phyloP scores from a whole-genome alignment of 2,888 invertebrate species.

The Scelioninae gen. 2 region DNA sequence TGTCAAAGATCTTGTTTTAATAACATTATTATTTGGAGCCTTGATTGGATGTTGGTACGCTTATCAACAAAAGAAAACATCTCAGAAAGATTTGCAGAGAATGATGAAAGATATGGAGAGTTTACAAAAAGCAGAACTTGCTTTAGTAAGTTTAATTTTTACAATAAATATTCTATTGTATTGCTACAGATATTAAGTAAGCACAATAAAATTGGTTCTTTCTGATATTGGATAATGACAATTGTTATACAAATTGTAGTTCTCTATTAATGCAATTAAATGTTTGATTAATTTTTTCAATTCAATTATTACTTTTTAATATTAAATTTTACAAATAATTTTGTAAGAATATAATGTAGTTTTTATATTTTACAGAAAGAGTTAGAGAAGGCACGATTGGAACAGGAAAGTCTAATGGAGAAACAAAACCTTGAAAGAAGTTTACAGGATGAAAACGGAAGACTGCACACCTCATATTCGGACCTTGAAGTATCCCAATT shows the following conservation, averaged over 20 bases:
- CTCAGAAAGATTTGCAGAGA: slow-evolving; percentile 88
- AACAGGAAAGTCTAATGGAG: slow-evolving; percentile 89
- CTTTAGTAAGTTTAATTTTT: slow-evolving; percentile 68
- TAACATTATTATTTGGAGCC: slow-evolving; percentile 88
- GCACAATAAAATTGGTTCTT: too few species aligned
- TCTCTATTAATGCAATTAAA: too few species aligned
- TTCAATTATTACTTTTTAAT: too few species aligned
- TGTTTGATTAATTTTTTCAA: too few species aligned
- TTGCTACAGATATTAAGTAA: too few species aligned
- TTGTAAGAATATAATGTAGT: too few species aligned
- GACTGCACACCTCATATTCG: slow-evolving; percentile 85
- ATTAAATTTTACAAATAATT: too few species aligned
- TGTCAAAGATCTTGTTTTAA: slow-evolving; percentile 93
- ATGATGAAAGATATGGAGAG: slow-evolving; percentile 97
- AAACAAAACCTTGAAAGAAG: slow-evolving; percentile 89
- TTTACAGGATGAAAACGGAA: slow-evolving; percentile 84
- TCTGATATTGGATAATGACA: too few species aligned
- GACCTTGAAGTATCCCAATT: slow-evolving; percentile 88
- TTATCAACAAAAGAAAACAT: slow-evolving; percentile 91
- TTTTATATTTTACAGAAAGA: slow-evolving; percentile 75
- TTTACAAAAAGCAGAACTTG: slow-evolving; percentile 91
- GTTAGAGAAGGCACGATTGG: slow-evolving; percentile 88
- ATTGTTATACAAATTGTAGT: too few species aligned
- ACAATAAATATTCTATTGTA: too few species aligned
- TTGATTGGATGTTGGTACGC: slow-evolving; percentile 94